phyloP scores from a whole-genome alignment of 2,113 vertebrate species.

The Nesoenas mayeri region DNA sequence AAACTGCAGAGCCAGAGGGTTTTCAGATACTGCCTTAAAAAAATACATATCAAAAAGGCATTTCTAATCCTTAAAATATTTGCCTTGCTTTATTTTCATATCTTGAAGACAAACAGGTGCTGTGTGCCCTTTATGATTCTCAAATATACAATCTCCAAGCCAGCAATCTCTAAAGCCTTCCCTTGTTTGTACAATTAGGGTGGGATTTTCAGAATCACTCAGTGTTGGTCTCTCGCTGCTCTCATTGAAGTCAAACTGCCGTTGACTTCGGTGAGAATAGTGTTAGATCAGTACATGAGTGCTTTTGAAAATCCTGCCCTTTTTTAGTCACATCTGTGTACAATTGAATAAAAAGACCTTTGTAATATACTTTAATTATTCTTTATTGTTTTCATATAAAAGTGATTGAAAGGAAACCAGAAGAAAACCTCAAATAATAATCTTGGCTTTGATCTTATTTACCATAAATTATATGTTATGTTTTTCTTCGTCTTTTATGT shows the following conservation, averaged over 20 bases:
- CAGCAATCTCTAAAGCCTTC: slow-evolving; percentile 58
- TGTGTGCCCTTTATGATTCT: slow-evolving; percentile 66
- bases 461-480: not conserved
- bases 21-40: slow-evolving; percentile 21
- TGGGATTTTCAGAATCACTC: slow-evolving; percentile 41
- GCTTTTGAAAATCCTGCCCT: slow-evolving; percentile 16
- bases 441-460: slow-evolving; percentile 55
- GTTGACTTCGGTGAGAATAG: not conserved
- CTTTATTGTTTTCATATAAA: slow-evolving; percentile 36
- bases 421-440: slow-evolving; percentile 39
- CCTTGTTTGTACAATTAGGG: slow-evolving; percentile 66
- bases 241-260: slow-evolving; percentile 30
- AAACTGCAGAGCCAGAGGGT: slow-evolving; percentile 21
- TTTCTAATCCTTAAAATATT: slow-evolving; percentile 70
- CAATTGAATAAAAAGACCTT: slow-evolving; percentile 47
- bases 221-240: not conserved
- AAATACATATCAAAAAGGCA: not conserved
- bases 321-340: slow-evolving; percentile 41
- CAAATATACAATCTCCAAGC: slow-evolving; percentile 56
- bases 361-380: slow-evolving; percentile 53
- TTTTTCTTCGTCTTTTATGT: slow-evolving; percentile 31
- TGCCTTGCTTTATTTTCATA: slow-evolving; percentile 69
- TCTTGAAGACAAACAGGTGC: slow-evolving; percentile 69
- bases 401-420: slow-evolving; percentile 52
- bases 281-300: not conserved